These are phyloP conservation scores for Microctenopoma steveboyesi DNA, from an alignment of 2,797 vertebrate genomes.

Conservation along the genomic window DNA sequence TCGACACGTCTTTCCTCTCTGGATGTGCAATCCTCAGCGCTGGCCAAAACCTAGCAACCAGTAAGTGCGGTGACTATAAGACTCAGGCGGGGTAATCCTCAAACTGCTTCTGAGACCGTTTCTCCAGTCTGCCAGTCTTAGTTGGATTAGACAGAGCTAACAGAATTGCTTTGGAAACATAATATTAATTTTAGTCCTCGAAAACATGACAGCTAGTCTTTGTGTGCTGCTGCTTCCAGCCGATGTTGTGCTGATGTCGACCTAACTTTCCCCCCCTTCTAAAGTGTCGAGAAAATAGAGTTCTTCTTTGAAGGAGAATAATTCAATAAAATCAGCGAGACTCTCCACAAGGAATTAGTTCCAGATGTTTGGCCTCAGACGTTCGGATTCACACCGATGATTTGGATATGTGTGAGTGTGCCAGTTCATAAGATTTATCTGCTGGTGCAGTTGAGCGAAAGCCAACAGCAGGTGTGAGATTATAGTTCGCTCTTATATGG, in stretches of 20 bases:
- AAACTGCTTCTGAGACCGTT: slow-evolving; percentile 65
- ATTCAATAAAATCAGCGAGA: slow-evolving; percentile 62
- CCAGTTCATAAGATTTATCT: slow-evolving; percentile 65
- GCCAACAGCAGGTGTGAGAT: slow-evolving; percentile 81
- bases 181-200: slow-evolving; percentile 75
- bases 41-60: slow-evolving; percentile 32
- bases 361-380: slow-evolving; percentile 75
- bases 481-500: slow-evolving; percentile 65
- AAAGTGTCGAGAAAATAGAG: slow-evolving; percentile 40
- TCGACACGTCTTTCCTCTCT: slow-evolving; percentile 25
- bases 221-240: slow-evolving; percentile 46
- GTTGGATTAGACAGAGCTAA: slow-evolving; percentile 75
- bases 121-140: slow-evolving; percentile 69
- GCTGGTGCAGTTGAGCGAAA: slow-evolving; percentile 63
- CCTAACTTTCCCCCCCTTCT: slow-evolving; percentile 23
- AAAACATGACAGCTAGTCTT: slow-evolving; percentile 69
- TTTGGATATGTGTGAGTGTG: slow-evolving; percentile 26
- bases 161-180: slow-evolving; percentile 76
- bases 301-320: slow-evolving; percentile 50
- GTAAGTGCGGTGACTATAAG: slow-evolving; percentile 40
- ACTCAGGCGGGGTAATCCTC: slow-evolving; percentile 70
- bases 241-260: slow-evolving; percentile 55
- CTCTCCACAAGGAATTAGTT: slow-evolving; percentile 65
- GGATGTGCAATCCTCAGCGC: slow-evolving; percentile 12
- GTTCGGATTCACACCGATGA: slow-evolving; percentile 57